Evolutionary conservation across 2,113 vertebrate species (phyloP).

Genomic region (Hypocryptadius cinnamomeus): DNA sequence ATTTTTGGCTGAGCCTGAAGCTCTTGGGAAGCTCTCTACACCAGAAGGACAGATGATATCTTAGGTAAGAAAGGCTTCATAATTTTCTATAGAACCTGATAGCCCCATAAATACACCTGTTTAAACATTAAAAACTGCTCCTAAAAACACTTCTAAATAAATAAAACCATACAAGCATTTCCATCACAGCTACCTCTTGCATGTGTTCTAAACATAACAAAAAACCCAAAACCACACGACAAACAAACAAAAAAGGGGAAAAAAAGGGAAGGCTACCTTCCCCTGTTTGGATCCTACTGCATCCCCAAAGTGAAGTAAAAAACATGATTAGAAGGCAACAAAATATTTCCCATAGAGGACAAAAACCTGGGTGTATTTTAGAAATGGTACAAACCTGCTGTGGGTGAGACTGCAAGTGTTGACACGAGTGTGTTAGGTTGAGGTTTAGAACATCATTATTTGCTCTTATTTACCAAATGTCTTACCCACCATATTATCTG

Average conservation of each 20-base stretch:
- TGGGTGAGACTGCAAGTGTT: neutral
- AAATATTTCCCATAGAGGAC: neutral
- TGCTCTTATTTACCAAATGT: conserved; percentile 69
- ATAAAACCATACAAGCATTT: neutral
- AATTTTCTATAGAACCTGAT: neutral
- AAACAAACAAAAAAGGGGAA: neutral
- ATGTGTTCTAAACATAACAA: neutral
- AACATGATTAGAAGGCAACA: neutral
- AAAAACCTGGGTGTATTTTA: neutral
- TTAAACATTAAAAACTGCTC: neutral
- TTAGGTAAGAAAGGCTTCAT: neutral
- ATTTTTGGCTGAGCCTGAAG: neutral
- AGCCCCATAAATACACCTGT: neutral
- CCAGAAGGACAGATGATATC: neutral
- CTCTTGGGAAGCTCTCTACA: neutral
- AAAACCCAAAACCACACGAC: neutral
- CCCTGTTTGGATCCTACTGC: neutral
- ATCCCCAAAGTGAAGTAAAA: neutral
- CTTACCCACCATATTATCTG: conserved; percentile 73
- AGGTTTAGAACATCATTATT: conserved; percentile 58
- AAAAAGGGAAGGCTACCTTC: neutral
- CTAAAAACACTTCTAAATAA: neutral
- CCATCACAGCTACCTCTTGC: neutral
- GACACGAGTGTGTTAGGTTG: neutral
- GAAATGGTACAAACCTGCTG: neutral